These are phyloP conservation scores for Zygothrica quintamaculata DNA, from an alignment of 2,888 invertebrate species.

Conservation along the genomic window DNA sequence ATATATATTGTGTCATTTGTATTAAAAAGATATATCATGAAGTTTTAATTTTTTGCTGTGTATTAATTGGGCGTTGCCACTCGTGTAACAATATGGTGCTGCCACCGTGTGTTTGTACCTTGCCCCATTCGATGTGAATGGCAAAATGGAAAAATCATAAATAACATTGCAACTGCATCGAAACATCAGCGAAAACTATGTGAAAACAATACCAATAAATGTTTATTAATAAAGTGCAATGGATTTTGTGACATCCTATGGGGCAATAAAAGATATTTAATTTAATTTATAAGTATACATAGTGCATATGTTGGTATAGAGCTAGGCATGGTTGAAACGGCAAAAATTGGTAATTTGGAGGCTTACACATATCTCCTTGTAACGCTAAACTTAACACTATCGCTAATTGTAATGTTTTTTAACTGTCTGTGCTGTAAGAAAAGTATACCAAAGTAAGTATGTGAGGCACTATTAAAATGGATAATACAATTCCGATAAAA, in stretches of 20 bases:
- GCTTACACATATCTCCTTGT: constrained; percentile 77
- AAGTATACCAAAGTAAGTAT: constrained; percentile 89
- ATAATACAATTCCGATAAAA: not conserved
- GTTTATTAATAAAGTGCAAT: constrained; percentile 50
- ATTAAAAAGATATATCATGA: constrained; percentile 34
- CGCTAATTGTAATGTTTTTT: constrained; percentile 86
- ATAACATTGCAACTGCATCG: constrained; percentile 58
- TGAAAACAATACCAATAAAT: constrained; percentile 35
- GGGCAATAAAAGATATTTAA: constrained; percentile 27
- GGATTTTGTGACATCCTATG: constrained; percentile 33
- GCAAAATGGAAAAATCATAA: constrained; percentile 56
- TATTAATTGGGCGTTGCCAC: constrained; percentile 40
- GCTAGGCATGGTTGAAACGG: constrained; percentile 65
- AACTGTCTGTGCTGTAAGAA: constrained; percentile 91
- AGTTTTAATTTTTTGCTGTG: constrained; percentile 18
- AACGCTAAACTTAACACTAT: constrained; percentile 82
- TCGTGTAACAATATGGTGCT: constrained; percentile 6
- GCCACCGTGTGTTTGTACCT: constrained; percentile 40
- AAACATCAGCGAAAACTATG: constrained; percentile 48
- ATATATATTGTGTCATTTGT: constrained; percentile 19
- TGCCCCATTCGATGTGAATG: constrained; percentile 38
- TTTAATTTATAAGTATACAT: constrained; percentile 43
- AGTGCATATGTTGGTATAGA: constrained; percentile 36
- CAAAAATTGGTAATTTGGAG: constrained; percentile 59
- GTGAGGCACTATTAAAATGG: not conserved